Conservation (phyloP, 2,797 vertebrate genomes). For the Spondyliosoma cantharus region DNA sequence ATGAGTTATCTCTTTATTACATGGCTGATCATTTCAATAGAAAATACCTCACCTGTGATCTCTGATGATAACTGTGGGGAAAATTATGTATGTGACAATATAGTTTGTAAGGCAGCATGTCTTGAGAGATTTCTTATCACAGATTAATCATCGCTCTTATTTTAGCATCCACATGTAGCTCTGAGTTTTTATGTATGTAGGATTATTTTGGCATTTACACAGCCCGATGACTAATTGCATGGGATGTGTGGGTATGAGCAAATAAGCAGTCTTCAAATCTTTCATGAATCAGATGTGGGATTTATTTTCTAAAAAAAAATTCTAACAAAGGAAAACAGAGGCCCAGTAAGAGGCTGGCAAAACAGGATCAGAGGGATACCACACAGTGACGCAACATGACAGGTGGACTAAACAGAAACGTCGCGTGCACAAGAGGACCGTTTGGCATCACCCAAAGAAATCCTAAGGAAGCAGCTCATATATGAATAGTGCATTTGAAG, state of each 20-base stretch:
- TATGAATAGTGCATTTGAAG: constrained; percentile 14
- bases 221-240: background rate
- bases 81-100: background rate
- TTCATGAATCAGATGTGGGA: constrained; percentile 15
- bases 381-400: constrained; percentile 26
- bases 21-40: background rate
- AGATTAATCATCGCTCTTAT: background rate
- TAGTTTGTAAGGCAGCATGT: background rate
- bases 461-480: constrained; percentile 35
- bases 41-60: background rate
- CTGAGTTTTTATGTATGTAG: background rate
- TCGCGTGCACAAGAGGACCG: background rate
- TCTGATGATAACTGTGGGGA: background rate
- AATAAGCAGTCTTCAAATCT: constrained; percentile 8
- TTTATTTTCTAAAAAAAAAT: too few species aligned
- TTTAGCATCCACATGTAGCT: background rate
- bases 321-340: constrained; percentile 11
- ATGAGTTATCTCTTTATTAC: background rate
- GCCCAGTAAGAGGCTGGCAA: background rate
- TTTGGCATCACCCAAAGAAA: constrained; percentile 14
- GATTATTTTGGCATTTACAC: background rate
- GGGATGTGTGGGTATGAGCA: constrained; percentile 5
- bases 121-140: background rate
- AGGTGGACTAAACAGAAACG: constrained; percentile 37
- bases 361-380: constrained; percentile 12